Conservation (phyloP, 1,140 invertebrate species). For the Neuroterus valhalla region DNA sequence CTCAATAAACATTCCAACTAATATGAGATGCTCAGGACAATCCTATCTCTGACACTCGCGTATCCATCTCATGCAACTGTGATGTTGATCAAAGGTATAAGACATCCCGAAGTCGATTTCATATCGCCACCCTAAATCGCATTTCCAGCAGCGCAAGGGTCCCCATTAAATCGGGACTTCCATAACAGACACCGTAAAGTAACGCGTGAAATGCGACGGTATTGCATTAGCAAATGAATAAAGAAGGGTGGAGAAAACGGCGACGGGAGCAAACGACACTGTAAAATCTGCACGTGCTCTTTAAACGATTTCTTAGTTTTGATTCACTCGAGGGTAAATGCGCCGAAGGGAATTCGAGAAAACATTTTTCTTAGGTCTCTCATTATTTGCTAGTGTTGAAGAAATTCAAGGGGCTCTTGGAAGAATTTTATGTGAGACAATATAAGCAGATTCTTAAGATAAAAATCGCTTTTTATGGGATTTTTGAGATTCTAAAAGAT, state of each 20-base stretch:
- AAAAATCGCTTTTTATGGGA: too few species aligned
- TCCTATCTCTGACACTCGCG: slow-evolving; percentile 1
- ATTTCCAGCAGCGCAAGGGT: slow-evolving; percentile 52
- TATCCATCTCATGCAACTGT: not conserved
- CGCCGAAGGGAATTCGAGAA: too few species aligned
- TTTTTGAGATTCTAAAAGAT: too few species aligned
- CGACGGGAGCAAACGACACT: too few species aligned
- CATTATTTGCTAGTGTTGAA: too few species aligned
- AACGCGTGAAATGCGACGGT: slow-evolving; percentile 50
- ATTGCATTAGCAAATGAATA: slow-evolving; percentile 41
- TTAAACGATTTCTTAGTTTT: too few species aligned
- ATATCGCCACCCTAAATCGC: slow-evolving; percentile 49
- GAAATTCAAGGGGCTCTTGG: too few species aligned
- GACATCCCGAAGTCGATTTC: slow-evolving; percentile 42
- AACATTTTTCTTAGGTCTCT: too few species aligned
- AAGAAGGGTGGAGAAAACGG: slow-evolving; percentile 47
- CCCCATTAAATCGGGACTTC: slow-evolving; percentile 53
- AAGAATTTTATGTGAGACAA: too few species aligned
- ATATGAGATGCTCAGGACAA: slow-evolving; percentile 31
- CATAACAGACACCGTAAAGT: slow-evolving; percentile 52
- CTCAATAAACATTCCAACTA: slow-evolving; percentile 28
- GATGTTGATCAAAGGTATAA: not conserved
- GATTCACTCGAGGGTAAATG: too few species aligned
- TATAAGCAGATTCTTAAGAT: too few species aligned
- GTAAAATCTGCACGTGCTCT: too few species aligned